A percentile compares a stretch with the other conserved stretches of the same genome.
phyloP scores from a whole-genome alignment of 2,888 invertebrate species.

The Aporophyla lueneburgensis region DNA sequence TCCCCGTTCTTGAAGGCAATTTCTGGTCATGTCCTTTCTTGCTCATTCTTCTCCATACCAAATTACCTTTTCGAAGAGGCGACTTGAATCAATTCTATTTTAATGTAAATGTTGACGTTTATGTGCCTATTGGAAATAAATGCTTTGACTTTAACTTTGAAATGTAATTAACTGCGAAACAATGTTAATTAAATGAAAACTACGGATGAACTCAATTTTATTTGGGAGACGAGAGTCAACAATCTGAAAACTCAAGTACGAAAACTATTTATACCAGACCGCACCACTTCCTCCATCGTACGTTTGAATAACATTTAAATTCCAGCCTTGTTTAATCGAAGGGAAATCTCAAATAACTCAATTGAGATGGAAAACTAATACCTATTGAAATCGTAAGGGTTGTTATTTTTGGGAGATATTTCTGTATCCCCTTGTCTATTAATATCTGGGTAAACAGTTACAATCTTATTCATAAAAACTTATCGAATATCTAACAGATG shows the following conservation, averaged over 20 bases:
- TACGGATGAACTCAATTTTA: constrained; percentile 12
- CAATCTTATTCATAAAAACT: too few species aligned
- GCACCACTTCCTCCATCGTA: neutral
- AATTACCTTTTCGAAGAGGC: too few species aligned
- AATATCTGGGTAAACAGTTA: neutral
- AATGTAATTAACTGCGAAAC: constrained; percentile 14
- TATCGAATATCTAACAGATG: too few species aligned
- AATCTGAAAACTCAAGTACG: neutral
- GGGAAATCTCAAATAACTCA: neutral
- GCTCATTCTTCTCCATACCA: too few species aligned
- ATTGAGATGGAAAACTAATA: constrained; percentile 13
- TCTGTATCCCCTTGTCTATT: neutral
- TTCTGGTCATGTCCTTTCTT: too few species aligned
- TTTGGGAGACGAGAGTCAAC: constrained; percentile 7
- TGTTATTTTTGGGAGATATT: neutral
- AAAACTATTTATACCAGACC: constrained; percentile 30
- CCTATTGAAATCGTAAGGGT: neutral
- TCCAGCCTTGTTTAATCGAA: constrained; percentile 10
- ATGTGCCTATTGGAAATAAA: too few species aligned
- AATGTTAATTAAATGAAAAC: constrained; percentile 12
- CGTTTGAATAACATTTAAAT: constrained; percentile 30
- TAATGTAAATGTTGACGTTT: too few species aligned
- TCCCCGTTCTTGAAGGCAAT: too few species aligned
- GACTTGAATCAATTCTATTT: too few species aligned
- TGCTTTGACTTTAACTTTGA: too few species aligned